These are phyloP conservation scores for Seriola rivoliana DNA, from an alignment of 2,113 vertebrate genomes.

Conservation along the genomic window DNA sequence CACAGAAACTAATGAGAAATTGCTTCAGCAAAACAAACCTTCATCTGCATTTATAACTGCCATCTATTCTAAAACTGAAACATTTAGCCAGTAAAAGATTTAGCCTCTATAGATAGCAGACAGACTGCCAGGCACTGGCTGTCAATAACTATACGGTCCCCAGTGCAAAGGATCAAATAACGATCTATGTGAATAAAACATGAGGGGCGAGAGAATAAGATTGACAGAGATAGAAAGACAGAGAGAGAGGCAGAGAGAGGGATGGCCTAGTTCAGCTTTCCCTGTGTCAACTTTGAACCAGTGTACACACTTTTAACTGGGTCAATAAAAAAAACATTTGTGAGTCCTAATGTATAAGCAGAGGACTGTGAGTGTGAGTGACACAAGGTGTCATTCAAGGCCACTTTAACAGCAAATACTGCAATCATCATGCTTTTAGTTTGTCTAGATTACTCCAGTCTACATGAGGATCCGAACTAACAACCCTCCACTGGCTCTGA, in stretches of 20 bases:
- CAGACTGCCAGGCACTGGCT: constrained; percentile 34
- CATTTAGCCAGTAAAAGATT: constrained; percentile 17
- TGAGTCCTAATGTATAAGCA: background rate
- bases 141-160: constrained; percentile 36
- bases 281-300: constrained; percentile 11
- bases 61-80: constrained; percentile 22
- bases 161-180: constrained; percentile 48
- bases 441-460: background rate
- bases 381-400: constrained; percentile 13
- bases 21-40: constrained; percentile 12
- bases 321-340: constrained; percentile 24
- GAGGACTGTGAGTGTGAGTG: background rate
- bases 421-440: background rate
- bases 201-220: constrained; percentile 31
- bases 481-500: background rate
- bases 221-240: constrained; percentile 14
- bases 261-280: background rate
- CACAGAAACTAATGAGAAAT: constrained; percentile 5
- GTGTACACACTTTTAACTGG: constrained; percentile 9
- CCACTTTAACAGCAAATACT: background rate
- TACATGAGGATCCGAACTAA: background rate
- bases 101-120: constrained; percentile 22
- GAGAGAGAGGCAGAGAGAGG: background rate
- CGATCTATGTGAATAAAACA: constrained; percentile 64
- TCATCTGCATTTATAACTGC: background rate